Base-by-base conservation (phyloP, 2,888 invertebrate species). In the Drosophila meridiana region DNA sequence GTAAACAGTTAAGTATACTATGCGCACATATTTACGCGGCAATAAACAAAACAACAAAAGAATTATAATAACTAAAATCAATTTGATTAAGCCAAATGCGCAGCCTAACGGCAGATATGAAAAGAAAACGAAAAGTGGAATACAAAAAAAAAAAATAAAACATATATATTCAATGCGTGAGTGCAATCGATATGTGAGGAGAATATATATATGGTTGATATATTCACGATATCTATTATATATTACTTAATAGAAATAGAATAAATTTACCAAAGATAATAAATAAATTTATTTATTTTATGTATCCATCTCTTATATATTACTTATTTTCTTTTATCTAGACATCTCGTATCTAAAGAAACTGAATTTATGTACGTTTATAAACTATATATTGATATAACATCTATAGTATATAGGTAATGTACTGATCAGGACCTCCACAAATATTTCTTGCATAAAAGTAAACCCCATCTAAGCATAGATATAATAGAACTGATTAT, bases 11-110 rank as follows among this genome's bases (percentile, higher is more conserved):
- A 60, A 73, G 69, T 81, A 72, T 78, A 77, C 65, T 48, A 60
- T 9, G 58, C 56, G 70, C 78, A 70, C 59, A 87, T 87, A 85
- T 87, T 85, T 75, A 73, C 79, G 74, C 71, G 78, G 78, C 77
- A 78, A 76, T 80, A 89, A 88, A 86, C 80, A 81, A 78, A 77
- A 77, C 81, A 73, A 87, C 71, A 73, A 79, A 78, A 73, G 72
- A 80, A 80, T 73, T 72, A 84, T 86, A 78, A 86, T 79, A 62
- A 76, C 69, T 71, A 73, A 86, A 78, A 75, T 75, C 83, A 86
- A 84, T 80, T 86, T 78, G 69, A 88, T 78, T 78, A 69, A 83
- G 61, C 83, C 70, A 67, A 77, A 83, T 71, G 73, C 81, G 83
- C 69, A 80, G 69, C 58, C 73, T 69, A 73, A 79, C 55, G 67